Conservation (phyloP, 2,797 vertebrate genomes). For the Todus mexicanus region DNA sequence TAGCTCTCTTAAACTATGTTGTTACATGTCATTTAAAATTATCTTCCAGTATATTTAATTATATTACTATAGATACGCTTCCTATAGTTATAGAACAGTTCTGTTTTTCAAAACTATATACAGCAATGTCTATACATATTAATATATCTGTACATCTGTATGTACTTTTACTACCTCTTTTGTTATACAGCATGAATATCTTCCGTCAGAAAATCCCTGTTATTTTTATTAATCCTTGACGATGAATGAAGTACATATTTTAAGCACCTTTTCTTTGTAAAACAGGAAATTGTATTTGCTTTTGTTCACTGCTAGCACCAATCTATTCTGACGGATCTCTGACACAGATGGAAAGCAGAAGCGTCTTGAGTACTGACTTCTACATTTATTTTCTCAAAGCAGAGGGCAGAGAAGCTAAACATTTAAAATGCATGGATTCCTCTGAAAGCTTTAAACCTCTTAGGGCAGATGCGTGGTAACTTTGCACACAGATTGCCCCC, state of each 20-base stretch:
- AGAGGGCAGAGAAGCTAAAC: slow-evolving; percentile 44
- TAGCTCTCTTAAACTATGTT: neutral
- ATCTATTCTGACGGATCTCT: slow-evolving; percentile 7
- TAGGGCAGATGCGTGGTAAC: slow-evolving; percentile 54
- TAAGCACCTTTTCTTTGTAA: neutral
- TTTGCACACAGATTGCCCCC: slow-evolving; percentile 67
- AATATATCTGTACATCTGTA: neutral
- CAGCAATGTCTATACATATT: neutral
- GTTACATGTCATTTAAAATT: neutral
- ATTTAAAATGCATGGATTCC: slow-evolving; percentile 65
- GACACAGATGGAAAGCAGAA: slow-evolving; percentile 47
- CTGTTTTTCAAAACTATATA: neutral
- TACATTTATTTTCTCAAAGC: slow-evolving; percentile 57
- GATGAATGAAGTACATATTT: neutral
- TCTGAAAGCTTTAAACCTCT: slow-evolving; percentile 61
- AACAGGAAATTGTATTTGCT: slow-evolving; percentile 39
- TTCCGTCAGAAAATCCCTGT: neutral
- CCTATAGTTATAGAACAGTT: neutral
- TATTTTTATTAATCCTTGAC: slow-evolving; percentile 9
- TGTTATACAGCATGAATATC: neutral
- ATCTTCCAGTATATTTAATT: neutral
- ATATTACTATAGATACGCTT: neutral
- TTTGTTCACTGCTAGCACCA: neutral
- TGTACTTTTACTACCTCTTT: neutral
- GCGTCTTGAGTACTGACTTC: neutral